A percentile compares a stretch with the other conserved stretches of the same genome.
Evolutionary conservation across 2,797 vertebrate species (phyloP).

Genomic region (Falco rusticolus): DNA sequence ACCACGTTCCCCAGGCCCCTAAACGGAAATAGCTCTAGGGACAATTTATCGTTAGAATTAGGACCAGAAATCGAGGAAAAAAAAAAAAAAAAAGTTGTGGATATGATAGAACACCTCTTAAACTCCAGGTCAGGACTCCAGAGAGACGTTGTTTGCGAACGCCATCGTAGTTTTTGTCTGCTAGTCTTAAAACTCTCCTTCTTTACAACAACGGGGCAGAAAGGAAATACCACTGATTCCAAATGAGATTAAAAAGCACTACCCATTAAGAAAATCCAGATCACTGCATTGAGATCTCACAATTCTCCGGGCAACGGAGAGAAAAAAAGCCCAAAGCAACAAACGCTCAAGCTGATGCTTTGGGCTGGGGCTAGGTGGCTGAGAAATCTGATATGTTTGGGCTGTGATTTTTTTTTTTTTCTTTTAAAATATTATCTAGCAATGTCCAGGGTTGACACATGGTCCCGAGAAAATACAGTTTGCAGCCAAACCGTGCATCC

Average conservation of each 20-base stretch:
- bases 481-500: background rate
- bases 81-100: background rate
- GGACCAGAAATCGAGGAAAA: background rate
- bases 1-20: background rate
- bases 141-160: accelerated
- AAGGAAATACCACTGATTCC: background rate
- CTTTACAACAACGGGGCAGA: background rate
- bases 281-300: background rate
- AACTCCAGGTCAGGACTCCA: background rate
- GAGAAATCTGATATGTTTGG: background rate
- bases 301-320: background rate
- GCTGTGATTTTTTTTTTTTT: background rate
- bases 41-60: background rate
- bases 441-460: background rate
- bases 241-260: background rate
- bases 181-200: background rate
- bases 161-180: background rate
- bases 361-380: background rate
- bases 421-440: background rate
- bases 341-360: background rate
- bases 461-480: background rate
- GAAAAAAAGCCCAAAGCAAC: background rate
- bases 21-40: background rate
- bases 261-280: background rate
- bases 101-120: background rate